Base-by-base conservation (phyloP, 2,888 invertebrate species). In the Sicus ferrugineus region DNA sequence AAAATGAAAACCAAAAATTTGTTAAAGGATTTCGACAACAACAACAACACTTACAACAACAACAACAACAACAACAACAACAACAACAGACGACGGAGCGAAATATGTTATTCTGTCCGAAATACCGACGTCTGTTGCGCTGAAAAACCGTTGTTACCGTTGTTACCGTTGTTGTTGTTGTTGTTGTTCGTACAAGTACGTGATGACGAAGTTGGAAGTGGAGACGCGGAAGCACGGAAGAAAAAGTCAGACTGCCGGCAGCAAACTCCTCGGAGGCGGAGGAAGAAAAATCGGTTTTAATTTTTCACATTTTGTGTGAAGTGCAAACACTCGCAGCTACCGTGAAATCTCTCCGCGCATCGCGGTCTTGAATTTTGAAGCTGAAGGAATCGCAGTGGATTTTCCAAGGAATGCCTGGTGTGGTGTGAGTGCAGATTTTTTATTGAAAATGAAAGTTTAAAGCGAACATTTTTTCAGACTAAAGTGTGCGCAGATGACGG, bases 291-390 rank as follows among this genome's bases (percentile, higher is more conserved):
- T 56, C n/a, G 14, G 14, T n/a, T 28, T 26, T 6, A 16, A 56
- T 56, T 56, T 56, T 56, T n/a, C 16, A 30, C 56, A 56, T 56
- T 56, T 9, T 26, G 28, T 28, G 54, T 28, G 54, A 42, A 3
- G 14, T 42, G 42, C 14, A n/a, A n/a, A n/a, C n/a, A n/a, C n/a
- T n/a, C n/a, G n/a, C n/a, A 42, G 42, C 4, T 34, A 34, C 9
- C 34, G 14, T 16, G 14, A 16, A 42, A 42, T 42, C 42, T 42
- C 42, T 42, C 11, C 14, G n/a, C 42, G n/a, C 42, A 42, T 42
- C 42, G n/a, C n/a, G 16, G n/a, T 42, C 42, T 42, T 42, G 14
- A n/a, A n/a, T 42, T 42, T 0, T 16, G 42, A 3, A n/a, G n/a
- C n/a, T n/a, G n/a, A n/a, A n/a, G n/a, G n/a, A n/a, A n/a, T n/a